phyloP scores from a whole-genome alignment of 2,797 vertebrate species.

The Sebastes vulpes region DNA sequence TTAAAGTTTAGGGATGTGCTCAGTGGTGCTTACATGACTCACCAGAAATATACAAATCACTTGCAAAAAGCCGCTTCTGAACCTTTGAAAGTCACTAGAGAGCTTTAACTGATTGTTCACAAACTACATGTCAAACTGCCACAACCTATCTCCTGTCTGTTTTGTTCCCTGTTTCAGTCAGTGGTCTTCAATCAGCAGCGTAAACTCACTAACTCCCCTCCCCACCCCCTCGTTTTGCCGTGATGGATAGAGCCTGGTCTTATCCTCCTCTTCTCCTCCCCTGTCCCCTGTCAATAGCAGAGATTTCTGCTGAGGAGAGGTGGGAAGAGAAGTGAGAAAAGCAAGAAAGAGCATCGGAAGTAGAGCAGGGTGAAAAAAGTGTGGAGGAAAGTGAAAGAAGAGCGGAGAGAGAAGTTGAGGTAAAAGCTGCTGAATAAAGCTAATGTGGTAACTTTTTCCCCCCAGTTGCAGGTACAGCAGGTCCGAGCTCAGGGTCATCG shows the following conservation, averaged over 20 bases:
- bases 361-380: background rate
- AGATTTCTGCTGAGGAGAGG: conserved; percentile 16
- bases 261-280: conserved; percentile 44
- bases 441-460: background rate
- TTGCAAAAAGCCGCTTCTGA: background rate
- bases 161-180: conserved; percentile 34
- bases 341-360: background rate
- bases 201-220: conserved; percentile 21
- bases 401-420: background rate
- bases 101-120: conserved; percentile 31
- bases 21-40: background rate
- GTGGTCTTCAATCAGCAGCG: conserved; percentile 46
- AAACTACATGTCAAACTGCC: conserved; percentile 29
- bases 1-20: background rate
- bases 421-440: background rate
- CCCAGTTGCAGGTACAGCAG: background rate
- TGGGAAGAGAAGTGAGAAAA: conserved; percentile 6
- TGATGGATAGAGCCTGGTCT: conserved; percentile 49
- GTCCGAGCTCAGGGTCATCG: background rate
- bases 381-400: background rate
- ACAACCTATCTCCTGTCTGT: conserved; percentile 31
- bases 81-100: conserved; percentile 11
- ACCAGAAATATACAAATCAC: conserved; percentile 5
- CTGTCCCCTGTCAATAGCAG: conserved; percentile 30
- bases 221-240: conserved; percentile 26